phyloP scores from a whole-genome alignment of 2,113 vertebrate genomes.

The human (Homo sapiens) region GRCh38 chr13:46748001-46748500 shows the following conservation, averaged over 20 bases:
- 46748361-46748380: background rate
- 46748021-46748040: too few species aligned
- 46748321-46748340: background rate
- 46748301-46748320: background rate
- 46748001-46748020: too few species aligned
- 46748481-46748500: background rate
- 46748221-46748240: slow-evolving; percentile 4
- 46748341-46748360: background rate
- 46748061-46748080: background rate
- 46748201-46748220: background rate
- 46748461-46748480: background rate
- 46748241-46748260: background rate
- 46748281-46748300: background rate
- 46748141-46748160: background rate
- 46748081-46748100: background rate
- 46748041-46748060: background rate
- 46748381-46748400: background rate
- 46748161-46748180: background rate
- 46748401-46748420: background rate
- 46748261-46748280: background rate
- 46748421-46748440: background rate
- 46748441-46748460: background rate
- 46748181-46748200: background rate
- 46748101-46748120: background rate
- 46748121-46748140: background rate